Evolutionary conservation across 2,113 vertebrate species (phyloP), one percentile per base, ranked within the genome.

Genomic region (Tragulus kanchil): DNA sequence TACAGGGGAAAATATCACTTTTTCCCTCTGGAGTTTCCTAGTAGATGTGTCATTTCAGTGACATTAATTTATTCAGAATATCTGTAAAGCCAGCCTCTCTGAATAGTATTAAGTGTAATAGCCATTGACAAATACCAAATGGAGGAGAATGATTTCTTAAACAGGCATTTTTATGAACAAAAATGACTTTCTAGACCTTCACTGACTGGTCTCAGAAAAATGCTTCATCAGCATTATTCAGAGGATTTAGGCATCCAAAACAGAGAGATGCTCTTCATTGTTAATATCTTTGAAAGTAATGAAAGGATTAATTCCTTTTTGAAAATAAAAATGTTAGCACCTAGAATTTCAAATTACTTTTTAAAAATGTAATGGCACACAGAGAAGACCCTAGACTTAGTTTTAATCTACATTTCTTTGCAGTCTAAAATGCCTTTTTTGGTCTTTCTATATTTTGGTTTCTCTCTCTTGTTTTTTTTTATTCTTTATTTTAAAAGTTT

Each of bases 311-410:
- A 31, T 94, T 85, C 9, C 23, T 50, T 87, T 85, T 73, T 48
- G n/a, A 89, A 89, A 90, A 85, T 21, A 71, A 96, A 69, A 93
- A 88, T 54, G 83, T 82, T 89, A 89, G 12, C 7, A 69, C 62
- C 75, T 96, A 86, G 26, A 77, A 95, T 84, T 93, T 90, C 25
- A 84, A 90, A 79, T 71, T 77, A n/a, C 50, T 50, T 91, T 86
- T 85, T 56, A 77, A 59, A 48, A 62, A 88, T 62, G 90, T 73
- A 58, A 31, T 54, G n/a, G 9, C 45, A 86, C 67, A 85, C 25
- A 79, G 50, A 65, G 9, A 67, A 50, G 36, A 17, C 42, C 25
- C 36, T 25, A 95, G 52, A 58, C 8, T 84, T 69, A 84, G 13
- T 73, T 36, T 79, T 56, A 67, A 31, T 54, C 16, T 12, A 78